Base-by-base conservation (phyloP, 2,888 invertebrate genomes). In the Tuta absoluta region DNA sequence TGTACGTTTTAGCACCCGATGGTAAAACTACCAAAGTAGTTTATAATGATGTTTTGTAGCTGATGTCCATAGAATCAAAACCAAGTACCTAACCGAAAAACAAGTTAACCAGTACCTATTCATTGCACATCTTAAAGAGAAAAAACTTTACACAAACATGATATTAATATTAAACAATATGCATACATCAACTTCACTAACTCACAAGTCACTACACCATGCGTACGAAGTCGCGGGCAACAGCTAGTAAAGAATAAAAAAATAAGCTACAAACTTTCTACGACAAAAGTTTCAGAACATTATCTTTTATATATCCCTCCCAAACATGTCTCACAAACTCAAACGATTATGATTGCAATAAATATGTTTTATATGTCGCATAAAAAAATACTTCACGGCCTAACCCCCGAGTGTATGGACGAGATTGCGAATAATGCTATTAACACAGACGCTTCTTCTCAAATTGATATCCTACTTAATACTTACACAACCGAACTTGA, bases 341-440 rank as follows among this genome's bases (percentile, higher is more conserved):
- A 77, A 80, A 80, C 90, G 87, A 87, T 90, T 89, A 91, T 87
- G 86, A 89, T 88, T 86, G 89, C 85, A 85, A 91, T 91, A 91
- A 91, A 91, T 91, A 91, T 91, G 91, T 91, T 91, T 91, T 91
- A 91, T 91, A 91, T 87, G 90, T 87, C 85, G 81, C 87, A 91
- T 91, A 91, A 91, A 91, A 91, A 90, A 88, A 90, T 90, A 87
- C 84, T 86, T 81, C 85, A 78, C 84, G 85, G 84, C 86, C 84
- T 87, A 86, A 86, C 89, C 89, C 89, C 77, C 89, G 89, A 88
- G 84, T 91, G 91, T 91, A 90, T 91, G 89, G 91, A 90, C 89
- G 91, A 91, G 91, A 91, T 91, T 91, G 91, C 88, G 89, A 85
- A 89, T 91, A 91, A 91, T 90, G 89, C 91, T 91, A 91, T 91